Evolutionary conservation across 2,797 vertebrate species (phyloP), one percentile per base, ranked within the genome.

Genomic region (Siniperca obscura): DNA sequence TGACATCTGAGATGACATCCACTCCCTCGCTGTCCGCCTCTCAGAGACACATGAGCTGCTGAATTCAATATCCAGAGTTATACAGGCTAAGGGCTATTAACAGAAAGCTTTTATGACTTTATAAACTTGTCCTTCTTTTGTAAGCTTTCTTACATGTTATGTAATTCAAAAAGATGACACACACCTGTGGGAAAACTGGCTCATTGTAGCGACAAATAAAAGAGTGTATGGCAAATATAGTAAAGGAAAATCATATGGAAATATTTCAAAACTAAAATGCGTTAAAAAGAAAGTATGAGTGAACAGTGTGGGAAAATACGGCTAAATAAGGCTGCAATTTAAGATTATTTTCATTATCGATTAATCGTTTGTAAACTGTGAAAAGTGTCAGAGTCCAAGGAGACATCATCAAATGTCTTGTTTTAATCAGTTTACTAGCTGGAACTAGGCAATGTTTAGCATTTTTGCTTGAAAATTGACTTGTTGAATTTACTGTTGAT

Each of bases 1-100:
- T 85, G 92, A 93, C 87, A 92, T 89, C 69, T 13, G 74, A 91
- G 82, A 87, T 68, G 88, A 86, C 83, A 87, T 87, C 70, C 79
- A 56, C 40, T 71, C 76, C 71, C 72, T 60, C 55, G 68, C 81
- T 50, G 57, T 76, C 76, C 38, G 25, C 83, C 76, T 84, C 84
- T 65, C 73, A 66, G 50, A 78, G 87, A 87, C 83, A 87, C 73
- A 86, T 16, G 70, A 91, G 87, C 87, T 71, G 80, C 68, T 78
- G 60, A 83, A 75, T 76, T 81, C 78, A 62, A 78, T 84, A 76
- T 48, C 52, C 74, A 77, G 66, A 48, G n/a, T 78, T 78, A 59
- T n/a, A 77, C 69, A 46, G 72, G 30, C 38, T 42, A 27, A 14
- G 22, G 27, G 42, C 59, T 67, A 13, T 66, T 67, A 77, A 46